Evolutionary conservation across 2,113 vertebrate species (phyloP).

Genomic region (Melanerpes formicivorus): DNA sequence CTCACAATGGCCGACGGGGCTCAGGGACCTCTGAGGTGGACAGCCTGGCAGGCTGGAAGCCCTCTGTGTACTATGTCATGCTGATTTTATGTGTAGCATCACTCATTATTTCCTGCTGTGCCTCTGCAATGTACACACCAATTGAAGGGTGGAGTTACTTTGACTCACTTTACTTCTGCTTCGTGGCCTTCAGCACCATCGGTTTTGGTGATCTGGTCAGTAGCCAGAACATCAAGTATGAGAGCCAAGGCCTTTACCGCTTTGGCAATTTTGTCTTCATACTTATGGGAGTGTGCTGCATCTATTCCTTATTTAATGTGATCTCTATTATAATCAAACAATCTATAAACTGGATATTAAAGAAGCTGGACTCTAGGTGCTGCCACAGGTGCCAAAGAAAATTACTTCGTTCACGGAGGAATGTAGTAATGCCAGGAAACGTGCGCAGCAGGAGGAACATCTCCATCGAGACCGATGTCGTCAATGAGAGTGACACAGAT

Average conservation of each 20-base stretch:
- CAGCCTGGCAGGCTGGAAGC: constrained; percentile 89
- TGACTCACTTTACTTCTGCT: constrained; percentile 97
- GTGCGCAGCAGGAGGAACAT: constrained; percentile 79
- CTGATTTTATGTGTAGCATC: constrained; percentile 91
- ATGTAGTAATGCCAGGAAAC: constrained; percentile 86
- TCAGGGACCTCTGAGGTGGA: constrained; percentile 39
- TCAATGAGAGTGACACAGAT: constrained; percentile 89
- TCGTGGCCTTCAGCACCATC: constrained; percentile 97
- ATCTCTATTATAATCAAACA: constrained; percentile 98
- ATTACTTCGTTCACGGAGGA: constrained; percentile 80
- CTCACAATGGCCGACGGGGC: constrained; percentile 62
- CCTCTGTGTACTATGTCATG: constrained; percentile 96
- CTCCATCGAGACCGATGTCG: constrained; percentile 88
- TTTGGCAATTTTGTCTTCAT: constrained; percentile 94
- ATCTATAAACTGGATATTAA: constrained; percentile 94
- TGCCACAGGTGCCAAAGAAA: constrained; percentile 79
- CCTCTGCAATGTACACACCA: constrained; percentile 91
- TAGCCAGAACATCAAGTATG: constrained; percentile 87
- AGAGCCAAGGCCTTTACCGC: constrained; percentile 84
- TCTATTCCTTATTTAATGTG: constrained; percentile 97
- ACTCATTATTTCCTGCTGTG: constrained; percentile 90
- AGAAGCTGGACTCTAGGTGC: constrained; percentile 81
- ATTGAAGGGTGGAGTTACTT: constrained; percentile 94
- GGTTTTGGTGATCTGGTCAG: constrained; percentile 98
- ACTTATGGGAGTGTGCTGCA: constrained; percentile 94